Percentiles rank a stretch among this genome's conserved stretches.
Conservation (phyloP, 2,888 invertebrate genomes). For the Molanna angustata region DNA sequence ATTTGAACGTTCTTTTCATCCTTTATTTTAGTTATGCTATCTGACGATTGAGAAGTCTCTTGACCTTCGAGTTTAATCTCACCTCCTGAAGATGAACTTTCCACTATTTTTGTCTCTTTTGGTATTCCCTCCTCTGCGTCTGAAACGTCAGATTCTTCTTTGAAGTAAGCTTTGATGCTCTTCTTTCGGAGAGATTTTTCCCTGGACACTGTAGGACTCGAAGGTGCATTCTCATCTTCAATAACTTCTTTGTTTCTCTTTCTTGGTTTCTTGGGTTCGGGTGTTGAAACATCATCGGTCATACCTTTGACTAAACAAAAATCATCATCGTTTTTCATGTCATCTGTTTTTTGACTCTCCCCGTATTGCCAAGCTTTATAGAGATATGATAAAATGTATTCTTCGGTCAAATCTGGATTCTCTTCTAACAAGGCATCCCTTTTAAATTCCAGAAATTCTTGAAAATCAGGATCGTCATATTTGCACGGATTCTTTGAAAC, state of each 20-base stretch:
- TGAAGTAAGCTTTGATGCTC: conserved; percentile 41
- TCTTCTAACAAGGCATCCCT: conserved; percentile 50
- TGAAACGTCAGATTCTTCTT: conserved; percentile 43
- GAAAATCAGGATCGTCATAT: conserved; percentile 44
- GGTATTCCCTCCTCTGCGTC: conserved; percentile 39
- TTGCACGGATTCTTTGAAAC: conserved; percentile 35
- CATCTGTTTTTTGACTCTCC: conserved; percentile 43
- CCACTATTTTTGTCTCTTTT: conserved; percentile 3
- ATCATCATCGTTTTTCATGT: conserved; percentile 33
- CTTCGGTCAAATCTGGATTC: conserved; percentile 48
- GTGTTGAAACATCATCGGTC: conserved; percentile 23
- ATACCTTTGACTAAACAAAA: conserved; percentile 43
- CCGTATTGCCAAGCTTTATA: conserved; percentile 51
- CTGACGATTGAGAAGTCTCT: too few species aligned
- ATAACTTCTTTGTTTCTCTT: conserved; percentile 21
- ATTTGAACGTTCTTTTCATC: not conserved
- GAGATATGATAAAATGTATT: conserved; percentile 48
- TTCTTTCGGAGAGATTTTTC: conserved; percentile 47
- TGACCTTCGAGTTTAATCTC: too few species aligned
- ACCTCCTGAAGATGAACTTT: too few species aligned
- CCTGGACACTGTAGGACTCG: conserved; percentile 35
- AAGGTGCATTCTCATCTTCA: conserved; percentile 32
- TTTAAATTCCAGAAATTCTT: conserved; percentile 49
- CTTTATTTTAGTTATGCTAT: not conserved
- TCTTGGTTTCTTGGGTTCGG: conserved; percentile 30